A percentile compares a stretch with the other conserved stretches of the same genome.
These are phyloP conservation scores for Sorex araneus DNA, from an alignment of 2,113 vertebrate genomes.

Conservation along the genomic window DNA sequence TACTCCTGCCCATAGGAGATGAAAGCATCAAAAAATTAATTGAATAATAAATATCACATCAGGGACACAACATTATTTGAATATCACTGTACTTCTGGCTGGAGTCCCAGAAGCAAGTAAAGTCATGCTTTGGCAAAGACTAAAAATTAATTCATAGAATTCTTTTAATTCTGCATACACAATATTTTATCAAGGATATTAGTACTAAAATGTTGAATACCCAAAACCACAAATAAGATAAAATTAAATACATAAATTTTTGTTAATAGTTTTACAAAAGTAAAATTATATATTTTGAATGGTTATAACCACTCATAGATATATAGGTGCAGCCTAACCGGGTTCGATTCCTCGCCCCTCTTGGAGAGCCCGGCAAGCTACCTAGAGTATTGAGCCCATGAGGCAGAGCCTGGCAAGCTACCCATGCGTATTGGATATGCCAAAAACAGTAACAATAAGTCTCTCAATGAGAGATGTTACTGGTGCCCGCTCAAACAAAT, in stretches of 20 bases:
- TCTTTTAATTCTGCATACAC: slow-evolving; percentile 30
- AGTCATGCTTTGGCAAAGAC: slow-evolving; percentile 15
- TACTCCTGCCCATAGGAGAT: slow-evolving; percentile 55
- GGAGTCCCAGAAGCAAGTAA: slow-evolving; percentile 63
- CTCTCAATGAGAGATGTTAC: too few relatives aligned
- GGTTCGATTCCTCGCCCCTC: too few relatives aligned
- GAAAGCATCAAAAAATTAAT: slow-evolving; percentile 76
- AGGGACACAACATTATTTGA: slow-evolving; percentile 52
- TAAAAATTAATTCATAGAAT: slow-evolving; percentile 35
- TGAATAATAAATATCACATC: slow-evolving; percentile 74
- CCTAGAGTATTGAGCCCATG: too few relatives aligned
- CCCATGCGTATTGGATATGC: too few relatives aligned
- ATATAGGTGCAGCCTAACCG: too few relatives aligned
- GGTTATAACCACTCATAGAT: too few relatives aligned
- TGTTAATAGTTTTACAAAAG: background rate
- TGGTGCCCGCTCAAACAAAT: too few relatives aligned
- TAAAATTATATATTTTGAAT: background rate
- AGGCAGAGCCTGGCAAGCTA: too few relatives aligned
- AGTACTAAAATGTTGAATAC: background rate
- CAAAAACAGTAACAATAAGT: too few relatives aligned
- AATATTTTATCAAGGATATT: background rate
- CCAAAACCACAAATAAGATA: background rate
- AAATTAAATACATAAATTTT: background rate
- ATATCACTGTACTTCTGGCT: slow-evolving; percentile 47
- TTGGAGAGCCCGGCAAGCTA: too few relatives aligned